Evolutionary conservation across 2,113 vertebrate genomes (phyloP).

Genomic region (Galbula dea): DNA sequence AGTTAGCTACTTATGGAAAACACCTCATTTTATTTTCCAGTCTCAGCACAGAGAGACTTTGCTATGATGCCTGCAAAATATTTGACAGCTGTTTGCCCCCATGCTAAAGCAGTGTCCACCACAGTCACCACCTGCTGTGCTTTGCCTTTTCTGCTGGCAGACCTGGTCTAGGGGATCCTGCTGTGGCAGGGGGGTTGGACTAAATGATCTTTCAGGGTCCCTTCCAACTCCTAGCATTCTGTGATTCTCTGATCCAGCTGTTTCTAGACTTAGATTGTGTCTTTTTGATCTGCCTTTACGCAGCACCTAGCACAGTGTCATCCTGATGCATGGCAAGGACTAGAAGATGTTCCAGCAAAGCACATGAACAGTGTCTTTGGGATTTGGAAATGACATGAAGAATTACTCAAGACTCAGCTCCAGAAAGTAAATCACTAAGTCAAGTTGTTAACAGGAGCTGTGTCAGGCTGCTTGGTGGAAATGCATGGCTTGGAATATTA

Average conservation of each 20-base stretch:
- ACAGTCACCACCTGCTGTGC: no score
- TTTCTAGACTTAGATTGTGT: not conserved
- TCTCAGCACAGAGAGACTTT: not conserved
- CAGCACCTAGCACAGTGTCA: not conserved
- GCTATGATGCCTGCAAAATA: not conserved
- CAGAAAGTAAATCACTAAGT: slow-evolving; percentile 45
- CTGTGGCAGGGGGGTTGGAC: no score
- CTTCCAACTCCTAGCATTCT: no score
- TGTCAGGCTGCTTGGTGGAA: not conserved
- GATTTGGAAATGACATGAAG: slow-evolving; percentile 29
- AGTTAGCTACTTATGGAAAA: not conserved
- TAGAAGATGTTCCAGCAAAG: not conserved
- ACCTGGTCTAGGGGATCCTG: no score
- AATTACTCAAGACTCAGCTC: not conserved
- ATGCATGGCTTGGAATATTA: slow-evolving; percentile 13
- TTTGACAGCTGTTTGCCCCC: not conserved
- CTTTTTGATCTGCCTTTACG: not conserved
- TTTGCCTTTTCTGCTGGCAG: no score
- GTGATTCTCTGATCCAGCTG: no score
- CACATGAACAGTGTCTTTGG: slow-evolving; percentile 31
- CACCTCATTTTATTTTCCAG: not conserved
- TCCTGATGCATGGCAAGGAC: not conserved
- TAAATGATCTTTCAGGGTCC: no score
- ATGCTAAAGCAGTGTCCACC: not conserved
- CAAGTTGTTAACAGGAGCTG: slow-evolving; percentile 17